Percentiles rank a stretch among this genome's conserved stretches.
phyloP scores from a whole-genome alignment of 2,113 vertebrate species.

The Cervus canadensis region DNA sequence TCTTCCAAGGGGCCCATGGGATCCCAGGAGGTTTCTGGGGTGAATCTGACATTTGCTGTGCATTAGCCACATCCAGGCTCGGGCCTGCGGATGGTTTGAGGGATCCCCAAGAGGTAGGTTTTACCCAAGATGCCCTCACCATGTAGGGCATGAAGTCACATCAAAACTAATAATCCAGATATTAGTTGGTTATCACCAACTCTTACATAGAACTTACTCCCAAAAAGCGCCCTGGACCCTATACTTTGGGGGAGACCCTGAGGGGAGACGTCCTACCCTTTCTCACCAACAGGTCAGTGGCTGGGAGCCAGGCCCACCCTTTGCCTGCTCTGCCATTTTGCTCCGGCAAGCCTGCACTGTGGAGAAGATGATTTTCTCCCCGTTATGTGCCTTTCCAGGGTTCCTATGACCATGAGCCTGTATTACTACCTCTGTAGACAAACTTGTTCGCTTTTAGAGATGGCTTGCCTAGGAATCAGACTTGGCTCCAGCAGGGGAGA shows the following conservation, averaged over 20 bases:
- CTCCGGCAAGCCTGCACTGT: neutral
- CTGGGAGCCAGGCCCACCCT: neutral
- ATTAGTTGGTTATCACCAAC: neutral
- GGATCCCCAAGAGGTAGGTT: no score
- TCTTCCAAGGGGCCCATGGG: neutral
- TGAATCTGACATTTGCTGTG: neutral
- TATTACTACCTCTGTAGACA: neutral
- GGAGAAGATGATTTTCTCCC: neutral
- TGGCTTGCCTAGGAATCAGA: neutral
- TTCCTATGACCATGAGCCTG: neutral
- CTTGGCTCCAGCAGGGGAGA: neutral
- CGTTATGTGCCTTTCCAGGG: neutral
- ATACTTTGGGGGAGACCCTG: neutral
- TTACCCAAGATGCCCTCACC: neutral
- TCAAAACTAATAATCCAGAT: neutral
- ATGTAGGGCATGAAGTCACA: neutral
- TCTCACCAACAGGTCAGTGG: neutral
- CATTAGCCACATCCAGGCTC: rapidly evolving
- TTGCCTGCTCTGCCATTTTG: neutral
- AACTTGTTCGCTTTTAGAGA: neutral
- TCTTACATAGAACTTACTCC: neutral
- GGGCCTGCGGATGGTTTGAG: neutral
- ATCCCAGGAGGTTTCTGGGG: neutral
- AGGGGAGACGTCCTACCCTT: neutral
- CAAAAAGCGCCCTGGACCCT: neutral